These are phyloP conservation scores for Planiliza haematocheilus DNA, from an alignment of 2,113 vertebrate genomes.

Conservation along the genomic window DNA sequence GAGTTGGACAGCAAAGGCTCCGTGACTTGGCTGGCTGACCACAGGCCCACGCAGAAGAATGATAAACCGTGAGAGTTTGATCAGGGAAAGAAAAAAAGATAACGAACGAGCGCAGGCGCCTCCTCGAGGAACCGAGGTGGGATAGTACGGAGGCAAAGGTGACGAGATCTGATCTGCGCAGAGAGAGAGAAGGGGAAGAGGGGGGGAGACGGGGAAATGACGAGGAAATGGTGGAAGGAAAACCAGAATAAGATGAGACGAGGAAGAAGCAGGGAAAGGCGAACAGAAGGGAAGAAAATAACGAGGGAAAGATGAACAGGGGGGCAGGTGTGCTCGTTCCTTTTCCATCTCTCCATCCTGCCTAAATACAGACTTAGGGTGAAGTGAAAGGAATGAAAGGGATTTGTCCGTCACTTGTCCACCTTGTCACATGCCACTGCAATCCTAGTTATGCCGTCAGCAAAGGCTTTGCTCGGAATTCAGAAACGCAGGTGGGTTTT, in stretches of 20 bases:
- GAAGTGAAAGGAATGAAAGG: neutral
- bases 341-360: neutral
- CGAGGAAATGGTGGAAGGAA: too few relatives aligned
- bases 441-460: too few relatives aligned
- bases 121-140: constrained; percentile 24
- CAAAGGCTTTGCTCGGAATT: too few relatives aligned
- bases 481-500: too few relatives aligned
- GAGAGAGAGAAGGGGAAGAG: too few relatives aligned
- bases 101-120: constrained; percentile 39
- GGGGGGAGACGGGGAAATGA: too few relatives aligned
- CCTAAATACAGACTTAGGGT: constrained; percentile 4
- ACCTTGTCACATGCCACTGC: too few relatives aligned
- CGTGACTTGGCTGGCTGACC: constrained; percentile 52
- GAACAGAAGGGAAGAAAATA: neutral
- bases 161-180: constrained; percentile 34
- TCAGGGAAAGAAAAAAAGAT: constrained; percentile 54
- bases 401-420: too few relatives aligned
- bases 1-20: constrained; percentile 46
- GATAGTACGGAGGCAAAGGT: constrained; percentile 2
- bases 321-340: neutral
- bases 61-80: constrained; percentile 54
- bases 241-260: neutral
- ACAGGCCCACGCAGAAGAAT: constrained; percentile 56
- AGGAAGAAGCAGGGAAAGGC: too few relatives aligned
- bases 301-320: neutral